Evolutionary conservation across 2,113 vertebrate genomes (phyloP).

Genomic region (Pygathrix nemaeus): DNA sequence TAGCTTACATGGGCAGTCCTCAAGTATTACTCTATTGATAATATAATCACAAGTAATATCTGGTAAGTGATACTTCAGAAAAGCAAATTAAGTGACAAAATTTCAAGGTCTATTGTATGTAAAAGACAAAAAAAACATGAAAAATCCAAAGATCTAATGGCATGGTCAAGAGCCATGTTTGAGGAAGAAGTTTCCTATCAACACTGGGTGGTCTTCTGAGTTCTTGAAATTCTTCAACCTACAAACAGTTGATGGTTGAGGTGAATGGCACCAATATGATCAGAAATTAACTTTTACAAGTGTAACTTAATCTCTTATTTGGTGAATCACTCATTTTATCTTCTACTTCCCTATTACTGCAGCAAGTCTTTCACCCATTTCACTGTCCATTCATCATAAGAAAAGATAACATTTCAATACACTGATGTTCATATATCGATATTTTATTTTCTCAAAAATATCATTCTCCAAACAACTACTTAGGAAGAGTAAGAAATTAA

Average conservation of each 20-base stretch:
- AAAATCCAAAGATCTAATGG: neutral
- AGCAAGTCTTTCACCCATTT: neutral
- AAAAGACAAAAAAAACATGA: neutral
- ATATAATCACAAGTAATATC: neutral
- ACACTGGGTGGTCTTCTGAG: neutral
- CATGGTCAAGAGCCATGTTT: neutral
- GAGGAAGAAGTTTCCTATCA: conserved; percentile 14
- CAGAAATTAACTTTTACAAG: neutral
- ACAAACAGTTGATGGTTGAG: neutral
- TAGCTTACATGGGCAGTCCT: neutral
- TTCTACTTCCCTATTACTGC: neutral
- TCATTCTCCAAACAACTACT: neutral
- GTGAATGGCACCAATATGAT: neutral
- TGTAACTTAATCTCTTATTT: conserved; percentile 19
- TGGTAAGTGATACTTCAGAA: neutral
- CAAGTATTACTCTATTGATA: neutral
- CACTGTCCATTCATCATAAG: neutral
- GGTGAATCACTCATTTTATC: neutral
- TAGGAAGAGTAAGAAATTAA: neutral
- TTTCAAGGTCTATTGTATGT: neutral
- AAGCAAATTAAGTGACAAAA: conserved; percentile 16
- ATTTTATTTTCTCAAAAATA: neutral
- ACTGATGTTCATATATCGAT: neutral
- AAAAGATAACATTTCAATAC: conserved; percentile 7
- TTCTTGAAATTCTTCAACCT: neutral